These are phyloP conservation scores for Macrochelys suwanniensis DNA, from an alignment of 2,797 vertebrate genomes.

Conservation along the genomic window DNA sequence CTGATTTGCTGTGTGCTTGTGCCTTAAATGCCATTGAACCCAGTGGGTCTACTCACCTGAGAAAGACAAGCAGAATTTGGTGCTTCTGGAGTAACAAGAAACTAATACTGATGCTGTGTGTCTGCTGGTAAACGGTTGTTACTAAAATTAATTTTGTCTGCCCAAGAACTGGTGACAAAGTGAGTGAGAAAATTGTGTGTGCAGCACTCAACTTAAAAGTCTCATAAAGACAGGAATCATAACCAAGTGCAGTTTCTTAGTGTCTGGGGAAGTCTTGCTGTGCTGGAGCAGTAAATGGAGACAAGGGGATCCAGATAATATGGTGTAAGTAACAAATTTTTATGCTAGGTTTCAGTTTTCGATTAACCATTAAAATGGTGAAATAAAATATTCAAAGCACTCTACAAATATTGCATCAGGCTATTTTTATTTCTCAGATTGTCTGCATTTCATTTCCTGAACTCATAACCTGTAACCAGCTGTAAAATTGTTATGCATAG, in stretches of 20 bases:
- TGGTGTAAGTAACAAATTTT: background rate
- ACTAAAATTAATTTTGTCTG: background rate
- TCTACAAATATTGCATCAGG: background rate
- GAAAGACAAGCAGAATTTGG: background rate
- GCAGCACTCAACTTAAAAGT: background rate
- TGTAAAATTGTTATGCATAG: background rate
- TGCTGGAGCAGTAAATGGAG: background rate
- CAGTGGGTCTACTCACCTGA: background rate
- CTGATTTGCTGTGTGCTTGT: background rate
- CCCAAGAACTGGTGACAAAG: background rate
- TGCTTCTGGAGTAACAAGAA: background rate
- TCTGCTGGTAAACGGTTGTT: background rate
- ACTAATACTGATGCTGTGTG: background rate
- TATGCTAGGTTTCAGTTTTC: background rate
- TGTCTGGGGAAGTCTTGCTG: background rate
- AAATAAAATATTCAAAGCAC: background rate
- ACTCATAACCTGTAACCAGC: background rate
- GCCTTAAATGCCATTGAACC: background rate
- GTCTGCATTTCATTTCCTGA: background rate
- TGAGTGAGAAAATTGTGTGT: background rate
- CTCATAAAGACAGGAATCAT: background rate
- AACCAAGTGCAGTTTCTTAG: background rate
- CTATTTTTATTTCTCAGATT: background rate
- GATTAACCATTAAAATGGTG: background rate
- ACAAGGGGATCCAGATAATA: rapidly evolving